A percentile compares a stretch with the other conserved stretches of the same genome.
Evolutionary conservation across 2,113 vertebrate species (phyloP).

Genomic region (Chaetodon auriga): DNA sequence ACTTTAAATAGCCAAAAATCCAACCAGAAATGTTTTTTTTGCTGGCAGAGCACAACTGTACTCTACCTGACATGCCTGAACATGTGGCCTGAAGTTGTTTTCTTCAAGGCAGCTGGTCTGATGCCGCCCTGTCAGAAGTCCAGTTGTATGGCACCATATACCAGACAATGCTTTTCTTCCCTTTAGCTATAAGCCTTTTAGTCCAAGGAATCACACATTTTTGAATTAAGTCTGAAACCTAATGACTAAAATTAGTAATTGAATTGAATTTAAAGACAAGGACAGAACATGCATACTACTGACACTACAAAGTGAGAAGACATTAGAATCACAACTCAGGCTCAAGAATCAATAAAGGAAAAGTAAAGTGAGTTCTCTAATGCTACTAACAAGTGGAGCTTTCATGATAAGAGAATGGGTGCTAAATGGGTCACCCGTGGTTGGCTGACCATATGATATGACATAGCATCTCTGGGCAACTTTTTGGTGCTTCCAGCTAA

Average conservation of each 20-base stretch:
- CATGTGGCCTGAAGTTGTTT: slow-evolving; percentile 12
- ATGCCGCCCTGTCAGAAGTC: background rate
- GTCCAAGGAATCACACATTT: background rate
- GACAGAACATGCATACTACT: background rate
- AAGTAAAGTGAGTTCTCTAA: background rate
- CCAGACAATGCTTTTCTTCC: background rate
- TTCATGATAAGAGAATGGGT: slow-evolving; percentile 5
- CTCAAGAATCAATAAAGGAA: background rate
- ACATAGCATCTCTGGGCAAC: background rate
- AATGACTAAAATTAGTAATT: background rate
- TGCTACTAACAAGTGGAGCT: slow-evolving; percentile 29
- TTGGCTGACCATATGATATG: slow-evolving; percentile 14
- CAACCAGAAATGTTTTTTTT: slow-evolving; percentile 1
- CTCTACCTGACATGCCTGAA: slow-evolving; percentile 6
- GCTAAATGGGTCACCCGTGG: slow-evolving; percentile 22
- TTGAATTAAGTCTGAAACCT: background rate
- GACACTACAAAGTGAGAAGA: background rate
- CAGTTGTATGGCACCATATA: slow-evolving; percentile 1
- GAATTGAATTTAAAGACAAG: background rate
- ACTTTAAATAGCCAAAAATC: background rate
- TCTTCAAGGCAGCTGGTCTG: background rate
- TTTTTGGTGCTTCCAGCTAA: slow-evolving; percentile 33
- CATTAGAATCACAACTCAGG: background rate
- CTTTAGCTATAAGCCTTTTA: background rate
- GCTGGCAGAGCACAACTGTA: background rate